Conservation (phyloP, 1,140 invertebrate species). For the Cheumatopsyche charites region DNA sequence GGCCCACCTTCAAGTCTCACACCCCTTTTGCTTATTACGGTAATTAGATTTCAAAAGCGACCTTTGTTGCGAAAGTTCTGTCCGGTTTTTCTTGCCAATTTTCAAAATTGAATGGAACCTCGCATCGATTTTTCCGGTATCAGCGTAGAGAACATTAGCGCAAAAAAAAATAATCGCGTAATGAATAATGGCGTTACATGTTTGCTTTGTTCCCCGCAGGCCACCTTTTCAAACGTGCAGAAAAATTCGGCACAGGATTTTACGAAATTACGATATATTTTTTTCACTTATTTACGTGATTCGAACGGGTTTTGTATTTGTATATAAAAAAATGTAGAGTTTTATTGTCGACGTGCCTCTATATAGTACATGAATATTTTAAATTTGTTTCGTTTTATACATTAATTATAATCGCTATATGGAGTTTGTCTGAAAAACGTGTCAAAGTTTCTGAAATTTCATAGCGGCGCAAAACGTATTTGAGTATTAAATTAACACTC, state of each 20-base stretch:
- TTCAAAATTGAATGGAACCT: background rate
- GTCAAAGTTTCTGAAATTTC: too few species aligned
- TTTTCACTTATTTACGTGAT: background rate
- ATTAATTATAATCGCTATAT: too few species aligned
- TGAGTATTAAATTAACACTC: too few species aligned
- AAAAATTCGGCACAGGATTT: background rate
- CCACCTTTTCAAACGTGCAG: background rate
- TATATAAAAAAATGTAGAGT: too few species aligned
- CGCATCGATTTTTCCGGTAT: background rate
- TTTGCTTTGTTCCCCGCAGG: conserved; percentile 10
- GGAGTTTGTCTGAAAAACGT: too few species aligned
- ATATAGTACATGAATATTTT: too few species aligned
- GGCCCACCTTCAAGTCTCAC: too few species aligned
- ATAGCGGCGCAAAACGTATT: too few species aligned
- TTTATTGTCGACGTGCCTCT: too few species aligned
- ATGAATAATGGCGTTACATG: background rate
- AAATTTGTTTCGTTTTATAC: too few species aligned
- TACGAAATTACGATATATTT: background rate
- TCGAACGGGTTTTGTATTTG: too few species aligned
- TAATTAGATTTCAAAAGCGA: conserved; percentile 30
- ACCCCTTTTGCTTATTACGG: too few species aligned
- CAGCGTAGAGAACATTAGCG: background rate
- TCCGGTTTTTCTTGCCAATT: background rate
- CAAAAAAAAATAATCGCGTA: background rate
- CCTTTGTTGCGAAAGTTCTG: conserved; percentile 17